Conservation (phyloP, 2,797 vertebrate genomes). For the Diplodus puntazzo region DNA sequence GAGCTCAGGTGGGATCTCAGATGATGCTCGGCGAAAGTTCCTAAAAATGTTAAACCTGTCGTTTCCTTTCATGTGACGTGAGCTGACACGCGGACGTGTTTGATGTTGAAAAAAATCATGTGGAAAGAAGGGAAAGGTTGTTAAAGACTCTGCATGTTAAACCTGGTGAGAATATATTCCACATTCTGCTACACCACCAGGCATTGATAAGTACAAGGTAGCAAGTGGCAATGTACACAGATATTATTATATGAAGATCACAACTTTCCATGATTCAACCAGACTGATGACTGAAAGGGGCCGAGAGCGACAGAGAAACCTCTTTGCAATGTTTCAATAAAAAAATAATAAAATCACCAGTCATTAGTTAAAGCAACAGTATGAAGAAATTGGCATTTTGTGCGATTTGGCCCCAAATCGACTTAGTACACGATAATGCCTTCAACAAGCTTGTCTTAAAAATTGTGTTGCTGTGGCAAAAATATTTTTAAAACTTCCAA, state of each 20-base stretch:
- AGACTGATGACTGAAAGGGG: not conserved
- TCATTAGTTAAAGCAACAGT: not conserved
- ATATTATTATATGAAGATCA: not conserved
- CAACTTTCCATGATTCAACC: not conserved
- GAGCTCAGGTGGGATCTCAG: slow-evolving; percentile 28
- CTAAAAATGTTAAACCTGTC: slow-evolving; percentile 11
- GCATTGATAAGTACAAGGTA: not conserved
- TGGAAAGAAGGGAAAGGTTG: not conserved
- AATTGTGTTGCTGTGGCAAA: not conserved
- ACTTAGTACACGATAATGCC: too few species aligned
- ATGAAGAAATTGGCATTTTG: too few species aligned
- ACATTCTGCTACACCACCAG: not conserved
- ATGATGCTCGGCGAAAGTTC: slow-evolving; percentile 11
- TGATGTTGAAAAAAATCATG: not conserved
- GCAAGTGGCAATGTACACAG: not conserved
- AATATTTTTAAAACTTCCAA: too few species aligned
- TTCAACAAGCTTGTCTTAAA: not conserved
- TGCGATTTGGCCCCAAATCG: too few species aligned
- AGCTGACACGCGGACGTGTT: not conserved
- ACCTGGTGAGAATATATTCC: not conserved
- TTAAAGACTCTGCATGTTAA: not conserved
- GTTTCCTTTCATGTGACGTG: slow-evolving; percentile 13
- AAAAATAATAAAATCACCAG: not conserved
- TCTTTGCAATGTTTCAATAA: not conserved
- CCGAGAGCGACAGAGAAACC: not conserved